These are phyloP conservation scores for Drosophila percnosoma DNA, from an alignment of 2,888 invertebrate genomes.

Conservation along the genomic window DNA sequence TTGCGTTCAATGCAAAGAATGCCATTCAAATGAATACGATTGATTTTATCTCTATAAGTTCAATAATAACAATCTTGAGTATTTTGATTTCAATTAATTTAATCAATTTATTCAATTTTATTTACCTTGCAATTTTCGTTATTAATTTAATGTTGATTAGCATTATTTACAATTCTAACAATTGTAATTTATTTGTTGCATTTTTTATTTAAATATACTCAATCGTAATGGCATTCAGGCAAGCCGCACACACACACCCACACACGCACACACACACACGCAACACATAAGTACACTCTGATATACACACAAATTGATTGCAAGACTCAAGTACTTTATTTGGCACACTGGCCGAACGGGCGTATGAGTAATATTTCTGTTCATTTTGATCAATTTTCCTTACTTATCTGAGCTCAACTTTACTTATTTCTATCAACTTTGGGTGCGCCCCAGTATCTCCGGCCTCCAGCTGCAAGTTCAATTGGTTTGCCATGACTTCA, in stretches of 20 bases:
- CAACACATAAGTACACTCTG: not conserved
- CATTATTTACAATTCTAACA: slow-evolving; percentile 1
- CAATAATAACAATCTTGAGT: not conserved
- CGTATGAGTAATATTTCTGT: slow-evolving; percentile 60
- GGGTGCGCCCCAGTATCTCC: slow-evolving; percentile 2
- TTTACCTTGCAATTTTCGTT: slow-evolving; percentile 11
- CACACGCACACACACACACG: not conserved
- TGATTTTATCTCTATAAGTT: not conserved
- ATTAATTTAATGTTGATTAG: slow-evolving; percentile 12
- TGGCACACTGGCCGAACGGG: slow-evolving; percentile 50
- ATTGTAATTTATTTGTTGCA: slow-evolving; percentile 15
- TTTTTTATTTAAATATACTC: slow-evolving; percentile 15
- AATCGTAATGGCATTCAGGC: slow-evolving; percentile 35
- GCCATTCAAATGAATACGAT: not conserved
- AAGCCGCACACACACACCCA: slow-evolving; percentile 6
- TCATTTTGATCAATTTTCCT: slow-evolving; percentile 22
- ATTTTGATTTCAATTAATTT: not conserved
- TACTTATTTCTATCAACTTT: slow-evolving; percentile 5
- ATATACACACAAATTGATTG: slow-evolving; percentile 23
- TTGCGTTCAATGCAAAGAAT: not conserved
- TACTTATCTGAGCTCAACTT: slow-evolving; percentile 35
- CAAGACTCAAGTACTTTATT: slow-evolving; percentile 55
- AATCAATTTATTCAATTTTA: slow-evolving; percentile 5
- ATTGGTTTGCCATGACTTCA: slow-evolving; percentile 26
- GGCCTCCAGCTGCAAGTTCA: slow-evolving; percentile 55